Evolutionary conservation across 2,113 vertebrate genomes (phyloP).

Genomic region (Muscicapa adusta): DNA sequence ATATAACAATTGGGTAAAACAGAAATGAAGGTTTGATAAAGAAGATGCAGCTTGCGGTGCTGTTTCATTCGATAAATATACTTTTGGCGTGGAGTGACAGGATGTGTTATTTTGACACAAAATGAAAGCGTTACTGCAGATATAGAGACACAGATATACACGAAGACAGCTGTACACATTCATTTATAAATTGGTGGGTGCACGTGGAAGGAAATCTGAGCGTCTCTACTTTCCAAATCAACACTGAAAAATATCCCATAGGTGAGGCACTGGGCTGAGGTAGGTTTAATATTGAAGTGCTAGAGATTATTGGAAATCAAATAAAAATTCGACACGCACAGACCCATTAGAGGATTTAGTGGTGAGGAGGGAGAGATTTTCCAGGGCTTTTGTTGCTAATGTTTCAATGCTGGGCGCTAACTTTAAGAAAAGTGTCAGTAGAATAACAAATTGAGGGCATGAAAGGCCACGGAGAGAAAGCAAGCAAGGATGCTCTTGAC

Average conservation of each 20-base stretch:
- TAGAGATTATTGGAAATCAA: conserved; percentile 52
- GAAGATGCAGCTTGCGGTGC: conserved; percentile 25
- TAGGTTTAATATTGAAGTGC: neutral
- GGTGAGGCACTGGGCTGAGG: conserved; percentile 10
- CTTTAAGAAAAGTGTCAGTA: conserved; percentile 69
- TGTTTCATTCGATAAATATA: conserved; percentile 43
- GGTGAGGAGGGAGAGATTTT: conserved; percentile 59
- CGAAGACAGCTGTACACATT: conserved; percentile 28
- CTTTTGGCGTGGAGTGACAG: conserved; percentile 55
- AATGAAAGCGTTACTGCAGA: conserved; percentile 36
- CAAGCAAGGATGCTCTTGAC: conserved; percentile 76
- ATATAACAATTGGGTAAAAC: conserved; percentile 20
- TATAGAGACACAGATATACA: conserved; percentile 16
- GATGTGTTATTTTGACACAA: conserved; percentile 61
- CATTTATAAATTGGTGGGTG: conserved; percentile 53
- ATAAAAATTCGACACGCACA: conserved; percentile 46
- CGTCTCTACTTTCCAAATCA: neutral
- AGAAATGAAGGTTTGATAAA: conserved; percentile 48
- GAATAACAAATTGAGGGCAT: conserved; percentile 68
- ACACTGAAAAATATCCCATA: conserved; percentile 2
- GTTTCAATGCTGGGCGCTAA: conserved; percentile 55
- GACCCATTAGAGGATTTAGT: conserved; percentile 73
- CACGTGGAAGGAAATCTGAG: conserved; percentile 41
- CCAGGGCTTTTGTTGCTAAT: conserved; percentile 68
- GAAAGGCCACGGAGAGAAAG: conserved; percentile 71